Evolutionary conservation across 2,113 vertebrate species (phyloP), one percentile per base, ranked within the genome.

Genomic region (Macquaria australasica): DNA sequence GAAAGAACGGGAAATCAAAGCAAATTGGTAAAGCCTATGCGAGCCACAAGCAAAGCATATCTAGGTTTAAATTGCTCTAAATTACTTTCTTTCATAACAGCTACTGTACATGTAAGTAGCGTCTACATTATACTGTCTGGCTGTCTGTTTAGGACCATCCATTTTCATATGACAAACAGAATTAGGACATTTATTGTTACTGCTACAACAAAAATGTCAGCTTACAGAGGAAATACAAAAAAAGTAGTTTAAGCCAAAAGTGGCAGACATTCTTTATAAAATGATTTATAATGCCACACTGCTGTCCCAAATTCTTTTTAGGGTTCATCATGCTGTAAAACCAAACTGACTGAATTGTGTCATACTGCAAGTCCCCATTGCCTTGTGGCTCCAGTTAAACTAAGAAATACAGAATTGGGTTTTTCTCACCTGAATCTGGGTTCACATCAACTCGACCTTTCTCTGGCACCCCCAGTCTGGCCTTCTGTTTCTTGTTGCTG

Each of bases 261-360:
- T 89, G 83, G 88, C 84, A 88, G 82, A 84, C 68, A 8, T 72
- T 88, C 77, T 83, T 80, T 75, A 66, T 78, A 75, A 89, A 87
- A 84, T 31, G 67, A 92, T 87, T 93, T 93, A 91, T 91, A 83
- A 71, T 82, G 86, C 88, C 84, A 81, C 41, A 48, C 70, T 70
- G 83, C 81, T 89, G 89, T 81, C 93, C 80, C 80, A 87, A 72
- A 88, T 93, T 88, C 80, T 82, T 87, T 84, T 88, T 77, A 77
- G 70, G 79, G 87, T 88, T 91, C 60, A 83, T 88, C 70, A 70
- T 71, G 89, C 81, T 88, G 67, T 84, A 88, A 92, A 91, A 83
- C 73, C 77, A 88, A 85, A 89, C 82, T 92, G 91, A 93, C 91
- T 94, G 92, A 95, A 93, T 91, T 67, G 91, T 92, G 93, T 95